Conservation (phyloP, 2,888 invertebrate genomes). For the Stictocephala bisonia region DNA sequence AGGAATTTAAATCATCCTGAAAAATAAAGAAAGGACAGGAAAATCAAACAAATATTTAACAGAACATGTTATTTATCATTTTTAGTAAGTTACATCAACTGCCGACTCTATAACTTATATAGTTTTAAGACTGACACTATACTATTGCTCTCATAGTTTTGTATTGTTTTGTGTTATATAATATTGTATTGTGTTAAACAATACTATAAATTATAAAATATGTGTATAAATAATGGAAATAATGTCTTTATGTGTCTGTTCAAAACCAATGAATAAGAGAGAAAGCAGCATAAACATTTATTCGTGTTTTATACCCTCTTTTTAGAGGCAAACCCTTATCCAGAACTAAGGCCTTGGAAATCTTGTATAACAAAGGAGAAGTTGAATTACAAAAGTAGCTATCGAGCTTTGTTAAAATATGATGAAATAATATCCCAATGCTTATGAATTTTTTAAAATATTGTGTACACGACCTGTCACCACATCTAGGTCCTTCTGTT, state of each 20-base stretch:
- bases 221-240: no score
- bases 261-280: slow-evolving; percentile 2
- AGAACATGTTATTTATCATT: no score
- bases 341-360: slow-evolving; percentile 36
- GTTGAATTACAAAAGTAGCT: not conserved
- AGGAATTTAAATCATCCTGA: no score
- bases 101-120: no score
- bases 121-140: no score
- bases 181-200: no score
- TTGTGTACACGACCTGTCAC: slow-evolving; percentile 50
- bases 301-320: slow-evolving; percentile 12
- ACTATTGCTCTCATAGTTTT: no score
- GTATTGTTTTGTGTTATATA: no score
- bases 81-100: no score
- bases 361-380: slow-evolving; percentile 7
- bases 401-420: slow-evolving; percentile 14
- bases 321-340: slow-evolving; percentile 20
- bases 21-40: no score
- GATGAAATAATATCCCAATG: slow-evolving; percentile 45
- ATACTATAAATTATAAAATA: no score
- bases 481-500: slow-evolving; percentile 51
- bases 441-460: slow-evolving; percentile 50
- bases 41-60: no score
- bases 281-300: not conserved
- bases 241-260: slow-evolving; percentile 31